Evolutionary conservation across 2,888 invertebrate genomes (phyloP).

Genomic region (Meteorus cinctellus): DNA sequence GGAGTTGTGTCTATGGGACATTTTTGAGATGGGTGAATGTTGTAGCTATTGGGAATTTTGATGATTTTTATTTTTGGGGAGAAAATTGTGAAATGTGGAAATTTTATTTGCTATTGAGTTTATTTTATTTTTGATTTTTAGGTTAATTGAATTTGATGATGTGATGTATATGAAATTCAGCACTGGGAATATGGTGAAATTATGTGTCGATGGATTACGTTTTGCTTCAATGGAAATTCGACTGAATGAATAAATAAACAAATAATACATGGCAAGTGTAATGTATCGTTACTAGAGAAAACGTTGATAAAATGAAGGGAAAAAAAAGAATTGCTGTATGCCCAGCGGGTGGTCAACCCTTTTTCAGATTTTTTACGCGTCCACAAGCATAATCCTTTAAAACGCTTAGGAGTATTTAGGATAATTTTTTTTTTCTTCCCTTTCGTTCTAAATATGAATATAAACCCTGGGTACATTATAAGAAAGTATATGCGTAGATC

Average conservation of each 20-base stretch:
- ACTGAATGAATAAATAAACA: background rate
- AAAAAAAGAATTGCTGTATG: conserved; percentile 55
- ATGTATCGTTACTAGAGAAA: background rate
- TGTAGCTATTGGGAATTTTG: too few relatives aligned
- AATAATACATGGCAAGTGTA: background rate
- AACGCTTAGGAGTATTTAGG: conserved; percentile 72
- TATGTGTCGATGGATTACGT: too few relatives aligned
- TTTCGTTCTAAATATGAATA: conserved; percentile 1
- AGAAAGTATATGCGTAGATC: conserved; percentile 5
- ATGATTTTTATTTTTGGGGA: too few relatives aligned
- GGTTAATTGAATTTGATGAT: too few relatives aligned
- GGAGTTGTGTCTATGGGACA: too few relatives aligned
- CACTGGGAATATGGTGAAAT: too few relatives aligned
- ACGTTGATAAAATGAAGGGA: background rate
- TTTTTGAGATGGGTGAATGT: too few relatives aligned
- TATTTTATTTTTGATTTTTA: too few relatives aligned
- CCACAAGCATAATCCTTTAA: conserved; percentile 72
- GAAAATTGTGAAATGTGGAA: too few relatives aligned
- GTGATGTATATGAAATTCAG: too few relatives aligned
- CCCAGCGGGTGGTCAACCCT: conserved; percentile 73
- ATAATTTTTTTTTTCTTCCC: conserved; percentile 59
- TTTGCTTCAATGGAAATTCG: background rate
- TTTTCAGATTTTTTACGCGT: conserved; percentile 69
- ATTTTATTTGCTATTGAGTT: too few relatives aligned
- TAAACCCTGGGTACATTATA: conserved; percentile 16